A percentile compares a stretch with the other conserved stretches of the same genome.
These are phyloP conservation scores for Aphodius granarius DNA, from an alignment of 2,888 invertebrate genomes.

Conservation along the genomic window DNA sequence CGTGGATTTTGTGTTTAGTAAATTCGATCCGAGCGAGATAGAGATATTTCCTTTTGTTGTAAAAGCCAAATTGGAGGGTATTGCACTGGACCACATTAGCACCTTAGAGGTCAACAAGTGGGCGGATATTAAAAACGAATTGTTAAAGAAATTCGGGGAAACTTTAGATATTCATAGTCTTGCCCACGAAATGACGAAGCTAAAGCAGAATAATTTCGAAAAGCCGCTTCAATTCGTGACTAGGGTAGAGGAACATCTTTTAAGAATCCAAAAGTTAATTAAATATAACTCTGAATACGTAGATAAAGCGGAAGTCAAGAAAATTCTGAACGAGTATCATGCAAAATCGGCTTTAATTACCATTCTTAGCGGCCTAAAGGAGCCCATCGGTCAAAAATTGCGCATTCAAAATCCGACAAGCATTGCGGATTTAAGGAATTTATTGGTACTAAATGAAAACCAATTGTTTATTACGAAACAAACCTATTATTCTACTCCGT, in stretches of 20 bases:
- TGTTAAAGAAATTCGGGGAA: background rate
- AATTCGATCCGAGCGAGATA: too few relatives aligned
- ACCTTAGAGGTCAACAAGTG: background rate
- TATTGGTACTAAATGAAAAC: background rate
- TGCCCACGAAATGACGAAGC: background rate
- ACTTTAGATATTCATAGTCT: background rate
- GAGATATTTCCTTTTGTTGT: too few relatives aligned
- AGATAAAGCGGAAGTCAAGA: background rate
- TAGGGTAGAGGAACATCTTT: background rate
- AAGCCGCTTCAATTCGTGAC: background rate
- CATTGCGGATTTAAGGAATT: background rate
- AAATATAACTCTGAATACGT: background rate
- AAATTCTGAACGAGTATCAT: background rate
- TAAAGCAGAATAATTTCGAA: too few relatives aligned
- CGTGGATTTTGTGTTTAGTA: too few relatives aligned
- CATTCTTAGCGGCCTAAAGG: background rate
- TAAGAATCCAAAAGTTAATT: background rate
- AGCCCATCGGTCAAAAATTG: background rate
- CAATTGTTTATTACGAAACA: background rate
- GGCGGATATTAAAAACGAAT: background rate
- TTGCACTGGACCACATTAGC: background rate
- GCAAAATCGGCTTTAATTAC: constrained; percentile 3
- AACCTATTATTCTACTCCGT: background rate
- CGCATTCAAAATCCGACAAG: background rate
- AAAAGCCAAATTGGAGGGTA: background rate